Evolutionary conservation across 1,140 invertebrate species (phyloP).

Genomic region (Drosophila kepulauana): DNA sequence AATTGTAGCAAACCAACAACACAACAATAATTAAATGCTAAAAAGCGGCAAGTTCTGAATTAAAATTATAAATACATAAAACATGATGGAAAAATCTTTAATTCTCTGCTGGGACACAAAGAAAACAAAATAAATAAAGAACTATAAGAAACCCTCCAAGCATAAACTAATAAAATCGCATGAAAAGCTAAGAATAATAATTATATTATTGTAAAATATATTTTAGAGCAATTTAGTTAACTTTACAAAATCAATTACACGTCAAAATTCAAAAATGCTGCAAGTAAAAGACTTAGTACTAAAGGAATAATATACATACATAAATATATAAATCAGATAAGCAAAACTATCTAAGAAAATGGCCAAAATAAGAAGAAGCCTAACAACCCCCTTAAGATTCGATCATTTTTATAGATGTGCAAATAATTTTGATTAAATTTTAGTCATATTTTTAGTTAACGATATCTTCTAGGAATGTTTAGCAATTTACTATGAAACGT

Average conservation of each 20-base stretch:
- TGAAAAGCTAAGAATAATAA: slow-evolving; percentile 38
- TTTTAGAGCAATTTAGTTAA: slow-evolving; percentile 76
- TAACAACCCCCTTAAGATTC: slow-evolving; percentile 30
- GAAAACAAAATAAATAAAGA: slow-evolving; percentile 26
- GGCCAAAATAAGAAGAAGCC: slow-evolving; percentile 17
- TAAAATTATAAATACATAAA: slow-evolving; percentile 54
- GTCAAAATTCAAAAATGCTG: slow-evolving; percentile 66
- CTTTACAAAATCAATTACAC: slow-evolving; percentile 50
- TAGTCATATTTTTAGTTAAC: slow-evolving; percentile 77
- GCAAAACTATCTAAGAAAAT: slow-evolving; percentile 8
- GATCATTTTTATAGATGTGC: slow-evolving; percentile 50
- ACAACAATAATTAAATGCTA: slow-evolving; percentile 14
- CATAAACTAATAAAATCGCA: slow-evolving; percentile 33
- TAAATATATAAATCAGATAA: slow-evolving; percentile 22
- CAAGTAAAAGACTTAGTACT: slow-evolving; percentile 73
- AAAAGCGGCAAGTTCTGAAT: slow-evolving; percentile 61
- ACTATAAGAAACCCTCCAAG: slow-evolving; percentile 62
- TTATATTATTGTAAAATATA: slow-evolving; percentile 41
- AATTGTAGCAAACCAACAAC: slow-evolving; percentile 60
- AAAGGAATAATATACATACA: slow-evolving; percentile 36
- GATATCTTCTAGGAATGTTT: slow-evolving; percentile 55
- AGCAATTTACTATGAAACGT: slow-evolving; percentile 53
- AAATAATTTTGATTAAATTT: slow-evolving; percentile 64
- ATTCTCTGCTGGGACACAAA: slow-evolving; percentile 26
- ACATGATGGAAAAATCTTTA: slow-evolving; percentile 35